Conservation (phyloP, 2,797 vertebrate genomes). For the Rousettus madagascariensis region DNA sequence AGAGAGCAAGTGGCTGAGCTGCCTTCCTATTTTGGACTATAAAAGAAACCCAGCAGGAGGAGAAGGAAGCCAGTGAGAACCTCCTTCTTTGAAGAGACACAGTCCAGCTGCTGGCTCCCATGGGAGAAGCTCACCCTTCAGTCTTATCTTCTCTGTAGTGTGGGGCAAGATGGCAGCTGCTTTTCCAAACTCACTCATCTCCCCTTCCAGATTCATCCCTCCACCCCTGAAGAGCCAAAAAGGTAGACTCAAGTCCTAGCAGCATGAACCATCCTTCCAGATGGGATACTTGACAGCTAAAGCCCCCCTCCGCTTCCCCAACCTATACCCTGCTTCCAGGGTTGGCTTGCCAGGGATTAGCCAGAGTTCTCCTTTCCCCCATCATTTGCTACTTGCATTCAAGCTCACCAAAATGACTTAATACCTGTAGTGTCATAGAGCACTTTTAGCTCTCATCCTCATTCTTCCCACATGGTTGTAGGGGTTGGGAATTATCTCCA, state of each 20-base stretch:
- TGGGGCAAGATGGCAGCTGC: background rate
- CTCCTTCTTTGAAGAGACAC: slow-evolving; percentile 15
- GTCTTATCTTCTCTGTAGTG: slow-evolving; percentile 6
- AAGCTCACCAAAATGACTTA: slow-evolving; percentile 18
- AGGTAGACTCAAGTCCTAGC: background rate
- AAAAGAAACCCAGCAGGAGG: slow-evolving; percentile 23
- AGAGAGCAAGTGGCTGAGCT: background rate
- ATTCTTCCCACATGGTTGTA: background rate
- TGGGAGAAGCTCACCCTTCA: background rate
- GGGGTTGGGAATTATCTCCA: background rate
- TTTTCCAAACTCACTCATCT: slow-evolving; percentile 27
- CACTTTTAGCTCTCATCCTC: background rate
- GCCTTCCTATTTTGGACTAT: slow-evolving; percentile 19
- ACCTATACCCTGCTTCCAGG: background rate
- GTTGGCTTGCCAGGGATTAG: background rate
- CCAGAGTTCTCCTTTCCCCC: background rate
- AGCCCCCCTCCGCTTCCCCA: background rate
- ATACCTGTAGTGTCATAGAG: background rate
- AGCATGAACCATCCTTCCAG: background rate
- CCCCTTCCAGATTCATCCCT: background rate
- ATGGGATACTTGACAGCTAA: background rate
- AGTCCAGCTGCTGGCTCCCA: background rate
- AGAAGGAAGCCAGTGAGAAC: background rate
- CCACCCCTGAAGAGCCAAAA: background rate
- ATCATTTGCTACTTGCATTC: background rate